Evolutionary conservation across 2,888 invertebrate species (phyloP).

Genomic region (Sericinus montela): DNA sequence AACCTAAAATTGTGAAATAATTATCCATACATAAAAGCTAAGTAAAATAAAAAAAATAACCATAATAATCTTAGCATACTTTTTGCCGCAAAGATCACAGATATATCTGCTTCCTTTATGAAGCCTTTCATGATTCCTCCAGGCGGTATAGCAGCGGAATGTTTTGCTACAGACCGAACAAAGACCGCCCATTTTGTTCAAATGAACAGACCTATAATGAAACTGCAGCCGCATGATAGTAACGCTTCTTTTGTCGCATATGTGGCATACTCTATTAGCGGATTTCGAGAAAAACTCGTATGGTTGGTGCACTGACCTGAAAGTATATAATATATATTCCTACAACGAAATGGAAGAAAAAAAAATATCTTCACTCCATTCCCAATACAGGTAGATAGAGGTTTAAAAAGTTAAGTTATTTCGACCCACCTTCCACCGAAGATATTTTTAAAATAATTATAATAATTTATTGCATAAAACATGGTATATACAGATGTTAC

Average conservation of each 20-base stretch:
- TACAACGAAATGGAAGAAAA: too few species aligned
- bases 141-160: conserved; percentile 30
- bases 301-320: conserved; percentile 23
- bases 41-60: not conserved
- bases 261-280: conserved; percentile 33
- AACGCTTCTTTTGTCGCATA: conserved; percentile 30
- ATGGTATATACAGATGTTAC: too few species aligned
- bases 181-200: conserved; percentile 42
- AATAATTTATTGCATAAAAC: too few species aligned
- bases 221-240: conserved; percentile 36
- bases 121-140: conserved; percentile 37
- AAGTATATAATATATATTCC: not conserved
- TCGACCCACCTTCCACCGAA: too few species aligned
- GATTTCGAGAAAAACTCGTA: conserved; percentile 13
- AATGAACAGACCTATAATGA: conserved; percentile 49
- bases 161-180: conserved; percentile 39
- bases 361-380: too few species aligned
- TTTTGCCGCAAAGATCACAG: conserved; percentile 45
- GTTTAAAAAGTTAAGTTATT: too few species aligned
- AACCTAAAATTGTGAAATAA: conserved; percentile 29
- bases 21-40: not conserved
- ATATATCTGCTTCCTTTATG: conserved; percentile 33
- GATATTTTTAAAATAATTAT: too few species aligned
- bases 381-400: too few species aligned
- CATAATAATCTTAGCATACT: conserved; percentile 33